A percentile compares a stretch with the other conserved stretches of the same genome.
Conservation (phyloP, 2,888 invertebrate genomes). For the Chorisops tibialis region DNA sequence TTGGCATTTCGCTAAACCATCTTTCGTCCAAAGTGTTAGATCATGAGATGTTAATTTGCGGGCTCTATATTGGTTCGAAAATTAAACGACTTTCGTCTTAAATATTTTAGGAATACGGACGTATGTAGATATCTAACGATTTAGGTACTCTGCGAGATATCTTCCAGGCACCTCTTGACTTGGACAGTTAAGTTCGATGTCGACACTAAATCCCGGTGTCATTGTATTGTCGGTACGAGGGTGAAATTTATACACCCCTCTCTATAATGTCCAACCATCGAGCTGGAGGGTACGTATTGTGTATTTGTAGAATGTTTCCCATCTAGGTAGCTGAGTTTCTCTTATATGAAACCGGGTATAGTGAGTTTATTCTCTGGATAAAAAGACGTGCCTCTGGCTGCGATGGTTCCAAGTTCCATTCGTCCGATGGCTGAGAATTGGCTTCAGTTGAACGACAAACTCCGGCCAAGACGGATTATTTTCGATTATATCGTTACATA, state of each 20-base stretch:
- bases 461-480: conserved; percentile 25
- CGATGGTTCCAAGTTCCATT: conserved; percentile 16
- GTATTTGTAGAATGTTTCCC: conserved; percentile 10
- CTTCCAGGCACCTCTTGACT: no score
- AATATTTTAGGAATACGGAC: no score
- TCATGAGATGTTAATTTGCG: conserved; percentile 18
- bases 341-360: conserved; percentile 12
- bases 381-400: conserved; percentile 7
- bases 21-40: conserved; percentile 3
- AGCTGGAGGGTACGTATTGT: conserved; percentile 14
- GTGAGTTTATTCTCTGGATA: conserved; percentile 6
- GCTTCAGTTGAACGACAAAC: conserved; percentile 27
- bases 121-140: no score
- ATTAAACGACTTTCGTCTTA: not conserved
- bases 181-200: not conserved
- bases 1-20: no score
- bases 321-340: conserved; percentile 18
- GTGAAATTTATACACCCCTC: conserved; percentile 25
- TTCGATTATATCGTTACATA: not conserved
- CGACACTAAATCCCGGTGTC: not conserved
- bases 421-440: conserved; percentile 7
- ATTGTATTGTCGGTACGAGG: conserved; percentile 3
- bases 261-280: not conserved
- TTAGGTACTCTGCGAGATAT: no score
- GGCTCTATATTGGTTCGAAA: conserved; percentile 14